Evolutionary conservation across 2,113 vertebrate species (phyloP), one percentile per base, ranked within the genome.

Genomic region (Neotragus pygmaeus): DNA sequence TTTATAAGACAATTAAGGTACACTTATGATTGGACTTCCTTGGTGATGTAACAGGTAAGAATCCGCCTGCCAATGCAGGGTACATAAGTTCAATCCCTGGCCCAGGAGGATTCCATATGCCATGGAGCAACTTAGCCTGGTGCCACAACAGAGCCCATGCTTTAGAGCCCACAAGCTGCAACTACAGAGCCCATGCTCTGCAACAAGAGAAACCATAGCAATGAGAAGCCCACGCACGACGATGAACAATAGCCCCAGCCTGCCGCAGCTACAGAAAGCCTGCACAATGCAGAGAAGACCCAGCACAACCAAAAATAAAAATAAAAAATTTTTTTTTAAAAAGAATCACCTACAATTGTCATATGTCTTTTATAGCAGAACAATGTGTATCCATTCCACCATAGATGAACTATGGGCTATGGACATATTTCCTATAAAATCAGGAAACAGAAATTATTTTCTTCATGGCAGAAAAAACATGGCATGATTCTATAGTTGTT

Each of bases 1-100:
- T 49, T 64, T 57, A 80, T 49, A 86, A 78, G 19, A 95, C 7
- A 87, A 49, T 85, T 90, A 84, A 85, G 28, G 95, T 16, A 1
- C 30, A 73, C 73, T 94, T 51, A 94, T 6, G 8, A 91, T 11
- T 62, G 1, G 23, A 27, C 39, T 27, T 75, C 70, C 23, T 13
- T 27, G 36, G 23, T 75, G 23, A 43, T 43, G 39, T 43, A 43
- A 14, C 6, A 43, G 36, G 36, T 43, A 43, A 75, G 39, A 25
- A 25, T 75, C 39, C 1, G 2, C 70, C 39, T 27, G 70, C 23
- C 36, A 43, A 7, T 27, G 39, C 3, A 27, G 39, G 23, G 3
- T 7, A 27, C 0, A 0, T 14, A 43, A 39, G 36, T 75, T 27
- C 12, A 4, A 9, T 43, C 70, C 70, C 70, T 43, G 70, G 23